Percentiles rank a stretch among this genome's conserved stretches.
These are phyloP conservation scores for Tricholaema leucomelas DNA, from an alignment of 2,113 vertebrate species.

Conservation along the genomic window DNA sequence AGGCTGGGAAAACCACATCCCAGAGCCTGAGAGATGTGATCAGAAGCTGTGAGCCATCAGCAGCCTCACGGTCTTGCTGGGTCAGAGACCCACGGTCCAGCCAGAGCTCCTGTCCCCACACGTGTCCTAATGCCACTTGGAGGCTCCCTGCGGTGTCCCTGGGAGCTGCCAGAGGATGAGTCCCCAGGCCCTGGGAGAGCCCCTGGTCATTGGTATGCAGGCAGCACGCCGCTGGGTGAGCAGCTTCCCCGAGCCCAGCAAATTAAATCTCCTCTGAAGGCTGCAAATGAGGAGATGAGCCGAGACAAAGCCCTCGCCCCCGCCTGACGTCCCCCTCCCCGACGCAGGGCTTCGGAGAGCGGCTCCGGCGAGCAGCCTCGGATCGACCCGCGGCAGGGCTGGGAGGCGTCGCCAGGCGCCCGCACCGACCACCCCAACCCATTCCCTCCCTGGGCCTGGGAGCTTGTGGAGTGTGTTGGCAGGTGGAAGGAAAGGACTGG, in stretches of 20 bases:
- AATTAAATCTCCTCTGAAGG: slow-evolving; percentile 57
- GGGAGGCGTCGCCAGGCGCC: rapidly evolving
- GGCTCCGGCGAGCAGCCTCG: background rate
- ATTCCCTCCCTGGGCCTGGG: background rate
- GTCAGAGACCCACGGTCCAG: rapidly evolving
- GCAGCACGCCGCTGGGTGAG: background rate
- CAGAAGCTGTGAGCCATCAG: background rate
- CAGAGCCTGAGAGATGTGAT: rapidly evolving
- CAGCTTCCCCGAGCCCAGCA: background rate
- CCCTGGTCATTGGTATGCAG: slow-evolving; percentile 34
- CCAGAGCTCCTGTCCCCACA: background rate
- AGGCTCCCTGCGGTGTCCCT: background rate
- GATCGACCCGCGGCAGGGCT: rapidly evolving
- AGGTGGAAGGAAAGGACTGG: background rate
- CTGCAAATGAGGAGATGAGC: slow-evolving; percentile 46
- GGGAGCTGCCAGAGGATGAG: background rate
- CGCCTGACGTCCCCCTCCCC: background rate
- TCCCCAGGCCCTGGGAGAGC: background rate
- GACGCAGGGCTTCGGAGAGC: rapidly evolving
- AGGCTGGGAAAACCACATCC: rapidly evolving
- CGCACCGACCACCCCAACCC: rapidly evolving
- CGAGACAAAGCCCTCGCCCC: background rate
- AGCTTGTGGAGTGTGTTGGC: background rate
- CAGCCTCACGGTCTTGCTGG: background rate
- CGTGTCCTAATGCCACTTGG: background rate